phyloP scores from a whole-genome alignment of 2,797 vertebrate species.

The Myoxocephalus aenaeus region DNA sequence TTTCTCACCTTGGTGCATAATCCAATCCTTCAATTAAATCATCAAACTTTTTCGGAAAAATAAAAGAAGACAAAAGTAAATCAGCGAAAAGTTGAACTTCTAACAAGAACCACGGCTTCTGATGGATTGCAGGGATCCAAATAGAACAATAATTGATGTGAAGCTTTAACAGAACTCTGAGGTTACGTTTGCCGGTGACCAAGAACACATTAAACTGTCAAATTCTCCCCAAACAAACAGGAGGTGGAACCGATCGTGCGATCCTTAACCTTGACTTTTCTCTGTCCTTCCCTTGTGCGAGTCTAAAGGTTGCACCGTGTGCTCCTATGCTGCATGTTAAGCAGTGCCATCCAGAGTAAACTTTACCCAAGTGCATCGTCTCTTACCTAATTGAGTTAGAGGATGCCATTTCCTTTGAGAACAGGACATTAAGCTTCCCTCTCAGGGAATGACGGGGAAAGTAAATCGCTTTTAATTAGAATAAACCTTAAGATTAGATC shows the following conservation, averaged over 20 bases:
- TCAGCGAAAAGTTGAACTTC: background rate
- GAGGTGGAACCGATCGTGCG: background rate
- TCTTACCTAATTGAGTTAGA: conserved; percentile 70
- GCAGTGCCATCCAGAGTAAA: conserved; percentile 51
- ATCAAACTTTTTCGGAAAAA: conserved; percentile 13
- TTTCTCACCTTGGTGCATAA: background rate
- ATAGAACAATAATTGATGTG: background rate
- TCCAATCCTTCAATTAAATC: conserved; percentile 15
- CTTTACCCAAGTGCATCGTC: conserved; percentile 71
- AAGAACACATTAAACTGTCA: conserved; percentile 17
- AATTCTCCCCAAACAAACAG: background rate
- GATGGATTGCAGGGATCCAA: conserved; percentile 12
- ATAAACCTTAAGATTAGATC: conserved; percentile 82
- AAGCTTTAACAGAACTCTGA: conserved; percentile 8
- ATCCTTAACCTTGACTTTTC: conserved; percentile 55
- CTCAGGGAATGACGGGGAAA: conserved; percentile 67
- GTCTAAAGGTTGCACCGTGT: conserved; percentile 25
- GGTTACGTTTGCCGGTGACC: conserved; percentile 27
- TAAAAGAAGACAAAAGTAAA: background rate
- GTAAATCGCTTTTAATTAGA: conserved; percentile 86
- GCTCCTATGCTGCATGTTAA: conserved; percentile 40
- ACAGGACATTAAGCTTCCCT: conserved; percentile 75
- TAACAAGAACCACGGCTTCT: background rate
- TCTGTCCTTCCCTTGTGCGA: conserved; percentile 13
- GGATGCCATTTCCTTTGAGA: conserved; percentile 70